A percentile compares a stretch with the other conserved stretches of the same genome.
phyloP scores from a whole-genome alignment of 2,113 vertebrate species.

The Lepus timidus region DNA sequence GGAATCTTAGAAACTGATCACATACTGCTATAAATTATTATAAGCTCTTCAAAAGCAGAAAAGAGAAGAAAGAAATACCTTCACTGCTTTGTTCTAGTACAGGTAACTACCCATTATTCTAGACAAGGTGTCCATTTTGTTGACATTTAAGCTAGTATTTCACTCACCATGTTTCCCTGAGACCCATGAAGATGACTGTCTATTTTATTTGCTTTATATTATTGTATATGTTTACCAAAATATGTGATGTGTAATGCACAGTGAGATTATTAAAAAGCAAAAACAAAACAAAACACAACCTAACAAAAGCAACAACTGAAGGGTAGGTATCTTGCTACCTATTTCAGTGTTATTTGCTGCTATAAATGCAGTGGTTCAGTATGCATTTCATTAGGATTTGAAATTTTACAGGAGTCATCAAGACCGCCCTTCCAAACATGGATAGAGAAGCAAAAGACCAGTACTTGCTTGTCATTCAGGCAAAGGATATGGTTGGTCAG shows the following conservation, averaged over 20 bases:
- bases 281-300: background rate
- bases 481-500: constrained; percentile 99
- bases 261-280: constrained; percentile 19
- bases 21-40: background rate
- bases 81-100: background rate
- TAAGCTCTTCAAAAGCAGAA: background rate
- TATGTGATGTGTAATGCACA: background rate
- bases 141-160: background rate
- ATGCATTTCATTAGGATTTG: constrained; percentile 76
- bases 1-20: background rate
- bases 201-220: too few relatives aligned
- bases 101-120: background rate
- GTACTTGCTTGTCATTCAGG: constrained; percentile 97
- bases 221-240: background rate
- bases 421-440: constrained; percentile 98
- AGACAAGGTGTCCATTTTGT: background rate
- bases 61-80: background rate
- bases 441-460: constrained; percentile 98
- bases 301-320: background rate
- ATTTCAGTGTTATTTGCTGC: rapidly evolving
- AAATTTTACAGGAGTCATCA: constrained; percentile 93
- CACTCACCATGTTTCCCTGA: background rate
- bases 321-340: background rate
- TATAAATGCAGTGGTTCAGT: constrained; percentile 4
- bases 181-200: background rate